Conservation (phyloP, 1,140 invertebrate genomes). For the Globodera rostochiensis region DNA sequence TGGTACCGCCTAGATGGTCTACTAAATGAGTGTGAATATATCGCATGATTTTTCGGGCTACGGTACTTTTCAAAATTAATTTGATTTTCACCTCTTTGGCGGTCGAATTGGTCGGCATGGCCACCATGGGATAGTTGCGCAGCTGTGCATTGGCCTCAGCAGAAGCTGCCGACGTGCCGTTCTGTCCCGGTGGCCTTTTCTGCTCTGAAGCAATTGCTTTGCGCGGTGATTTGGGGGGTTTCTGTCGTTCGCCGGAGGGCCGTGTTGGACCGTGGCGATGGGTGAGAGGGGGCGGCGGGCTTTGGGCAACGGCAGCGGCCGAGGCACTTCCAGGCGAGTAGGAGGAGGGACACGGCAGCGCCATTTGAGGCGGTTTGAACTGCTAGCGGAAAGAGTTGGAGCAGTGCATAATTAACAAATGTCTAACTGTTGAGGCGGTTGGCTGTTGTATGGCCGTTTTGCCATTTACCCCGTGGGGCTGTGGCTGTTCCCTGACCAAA, state of each 20-base stretch:
- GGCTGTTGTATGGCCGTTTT: neutral
- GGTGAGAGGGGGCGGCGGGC: neutral
- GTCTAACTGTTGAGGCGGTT: neutral
- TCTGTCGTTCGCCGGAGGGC: neutral
- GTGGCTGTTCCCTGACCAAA: neutral
- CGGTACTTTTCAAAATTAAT: neutral
- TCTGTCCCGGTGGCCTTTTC: neutral
- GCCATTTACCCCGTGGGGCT: neutral
- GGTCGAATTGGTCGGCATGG: conserved; percentile 4
- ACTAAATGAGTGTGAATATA: too few species aligned
- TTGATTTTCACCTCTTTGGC: neutral
- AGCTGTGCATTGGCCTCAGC: neutral
- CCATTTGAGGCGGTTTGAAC: too few species aligned
- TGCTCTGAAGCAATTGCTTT: neutral
- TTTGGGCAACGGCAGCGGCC: neutral
- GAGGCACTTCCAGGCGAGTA: too few species aligned
- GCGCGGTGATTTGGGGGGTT: neutral
- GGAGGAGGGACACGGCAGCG: too few species aligned
- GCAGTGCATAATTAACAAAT: neutral
- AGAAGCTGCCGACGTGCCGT: neutral
- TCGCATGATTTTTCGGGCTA: too few species aligned
- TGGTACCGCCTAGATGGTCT: too few species aligned
- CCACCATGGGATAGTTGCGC: conserved; percentile 25
- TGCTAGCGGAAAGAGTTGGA: too few species aligned
- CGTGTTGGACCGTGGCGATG: neutral